phyloP scores from a whole-genome alignment of 2,888 invertebrate genomes.

The Alloscopus bannaensis region DNA sequence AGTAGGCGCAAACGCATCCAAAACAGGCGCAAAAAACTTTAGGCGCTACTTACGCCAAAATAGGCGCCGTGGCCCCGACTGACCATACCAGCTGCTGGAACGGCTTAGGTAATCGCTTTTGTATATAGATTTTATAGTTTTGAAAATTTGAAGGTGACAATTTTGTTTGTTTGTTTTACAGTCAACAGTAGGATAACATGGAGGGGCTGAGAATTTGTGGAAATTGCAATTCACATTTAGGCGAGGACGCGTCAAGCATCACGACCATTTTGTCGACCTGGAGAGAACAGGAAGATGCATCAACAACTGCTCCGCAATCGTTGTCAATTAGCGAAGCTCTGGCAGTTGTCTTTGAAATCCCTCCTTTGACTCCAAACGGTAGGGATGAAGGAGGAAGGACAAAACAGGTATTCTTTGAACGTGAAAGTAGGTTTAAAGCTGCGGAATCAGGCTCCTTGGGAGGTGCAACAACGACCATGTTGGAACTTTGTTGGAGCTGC shows the following conservation, averaged over 20 bases:
- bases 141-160: no score
- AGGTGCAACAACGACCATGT: not conserved
- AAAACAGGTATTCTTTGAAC: not conserved
- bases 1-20: no score
- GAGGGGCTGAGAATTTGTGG: slow-evolving; percentile 2
- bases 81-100: no score
- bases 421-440: no score
- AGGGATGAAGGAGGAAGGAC: no score
- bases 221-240: slow-evolving; percentile 20
- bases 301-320: not conserved
- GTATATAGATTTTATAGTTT: no score
- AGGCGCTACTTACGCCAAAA: no score
- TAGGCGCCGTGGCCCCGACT: no score
- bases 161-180: no score
- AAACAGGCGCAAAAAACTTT: no score
- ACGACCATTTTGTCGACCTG: slow-evolving; percentile 18
- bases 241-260: not conserved
- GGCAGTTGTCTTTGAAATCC: slow-evolving; percentile 26
- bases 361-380: slow-evolving; percentile 19
- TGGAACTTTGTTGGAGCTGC: slow-evolving; percentile 21
- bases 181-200: no score
- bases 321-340: slow-evolving; percentile 42
- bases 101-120: no score
- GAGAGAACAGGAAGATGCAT: not conserved
- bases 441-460: not conserved